Base-by-base conservation (phyloP, 1,140 invertebrate species). In the Watersipora subatra region DNA sequence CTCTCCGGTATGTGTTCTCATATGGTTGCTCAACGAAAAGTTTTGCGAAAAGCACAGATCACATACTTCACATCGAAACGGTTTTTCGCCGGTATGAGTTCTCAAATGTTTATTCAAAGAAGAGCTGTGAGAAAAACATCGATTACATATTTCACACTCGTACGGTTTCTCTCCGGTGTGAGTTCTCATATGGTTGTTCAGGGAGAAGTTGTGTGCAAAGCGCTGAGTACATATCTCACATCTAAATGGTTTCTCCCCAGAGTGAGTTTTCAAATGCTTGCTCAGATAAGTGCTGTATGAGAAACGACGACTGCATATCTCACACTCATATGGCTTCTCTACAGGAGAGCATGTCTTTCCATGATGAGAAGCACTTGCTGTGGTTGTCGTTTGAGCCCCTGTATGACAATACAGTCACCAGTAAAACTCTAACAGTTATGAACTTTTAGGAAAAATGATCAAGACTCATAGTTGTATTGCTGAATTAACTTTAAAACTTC, bases 181-280 rank as follows among this genome's bases (percentile, higher is more conserved):
- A 12, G 67, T 66, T 15, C 67, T 30, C 27, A 67, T 64, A 62
- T 73, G 72, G 27, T 64, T 55, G n/a, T 69, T 62, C 12, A 72
- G 22, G 15, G 68, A 58, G 15, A 57, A 90, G 0, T 89, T 89
- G 67, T 89, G 80, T 73, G 91, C 89, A 73, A 92, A 92, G 28
- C 63, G 62, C 34, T 88, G 87, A 27, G 84, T 82, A 72, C 90
- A 92, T 64, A 87, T 81, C 0, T 81, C 76, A 73, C 91, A 92
- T 74, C 84, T 83, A 78, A 86, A 87, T 0, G 89, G 89, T 69
- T 87, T 87, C 67, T 85, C 83, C 64, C 89, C 88, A 0, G 92
- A 94, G 75, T 80, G 78, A 12, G 78, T 79, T 55, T 79, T 64
- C 73, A 78, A 75, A 66, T 80, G 78, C 2, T 75, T 78, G 64